These are phyloP conservation scores for Drosophila prolongata DNA, from an alignment of 2,888 invertebrate species.

Conservation along the genomic window DNA sequence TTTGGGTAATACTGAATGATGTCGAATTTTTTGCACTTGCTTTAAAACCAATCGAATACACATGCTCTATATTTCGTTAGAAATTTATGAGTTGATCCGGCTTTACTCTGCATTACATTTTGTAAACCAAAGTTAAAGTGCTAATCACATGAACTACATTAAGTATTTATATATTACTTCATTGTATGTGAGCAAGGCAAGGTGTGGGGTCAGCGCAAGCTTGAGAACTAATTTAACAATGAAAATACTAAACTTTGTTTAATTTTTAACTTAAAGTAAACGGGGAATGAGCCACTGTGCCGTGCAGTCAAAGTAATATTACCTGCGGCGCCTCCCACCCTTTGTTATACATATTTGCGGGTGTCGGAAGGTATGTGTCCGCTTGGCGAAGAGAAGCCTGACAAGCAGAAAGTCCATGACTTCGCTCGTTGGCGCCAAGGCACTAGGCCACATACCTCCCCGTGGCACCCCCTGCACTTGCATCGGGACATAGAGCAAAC, in stretches of 20 bases:
- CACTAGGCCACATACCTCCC: conserved; percentile 2
- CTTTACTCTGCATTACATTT: too few relatives aligned
- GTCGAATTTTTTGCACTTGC: too few relatives aligned
- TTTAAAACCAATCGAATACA: too few relatives aligned
- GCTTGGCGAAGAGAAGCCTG: conserved; percentile 6
- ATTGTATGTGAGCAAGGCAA: too few relatives aligned
- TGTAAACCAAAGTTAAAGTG: too few relatives aligned
- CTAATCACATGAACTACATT: too few relatives aligned
- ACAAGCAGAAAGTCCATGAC: conserved; percentile 40
- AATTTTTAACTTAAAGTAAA: not conserved
- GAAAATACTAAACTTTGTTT: not conserved
- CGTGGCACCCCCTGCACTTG: conserved; percentile 15
- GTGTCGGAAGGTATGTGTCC: conserved; percentile 21
- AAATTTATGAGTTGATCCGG: too few relatives aligned
- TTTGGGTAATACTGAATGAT: too few relatives aligned
- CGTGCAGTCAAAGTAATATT: conserved; percentile 53
- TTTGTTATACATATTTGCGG: conserved; percentile 56
- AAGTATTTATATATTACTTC: too few relatives aligned
- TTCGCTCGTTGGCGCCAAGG: conserved; percentile 47
- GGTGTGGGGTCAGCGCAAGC: too few relatives aligned
- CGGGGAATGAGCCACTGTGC: conserved; percentile 10
- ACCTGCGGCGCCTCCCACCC: conserved; percentile 46
- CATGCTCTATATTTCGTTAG: too few relatives aligned
- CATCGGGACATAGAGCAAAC: conserved; percentile 31
- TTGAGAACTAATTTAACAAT: not conserved